Evolutionary conservation across 2,797 vertebrate genomes (phyloP).

Genomic region (Pempheris klunzingeri): DNA sequence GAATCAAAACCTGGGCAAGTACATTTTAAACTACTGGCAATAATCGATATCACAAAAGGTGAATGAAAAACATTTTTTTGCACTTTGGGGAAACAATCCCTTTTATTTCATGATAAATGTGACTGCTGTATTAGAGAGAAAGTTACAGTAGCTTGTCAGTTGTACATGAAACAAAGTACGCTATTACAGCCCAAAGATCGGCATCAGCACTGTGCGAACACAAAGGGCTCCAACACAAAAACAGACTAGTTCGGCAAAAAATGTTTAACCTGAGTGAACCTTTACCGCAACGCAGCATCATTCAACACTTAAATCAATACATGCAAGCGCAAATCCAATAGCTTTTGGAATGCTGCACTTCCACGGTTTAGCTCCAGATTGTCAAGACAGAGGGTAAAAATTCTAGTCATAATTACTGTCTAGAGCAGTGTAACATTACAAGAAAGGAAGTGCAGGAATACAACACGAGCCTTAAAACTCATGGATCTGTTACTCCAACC

Average conservation of each 20-base stretch:
- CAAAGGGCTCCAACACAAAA: background rate
- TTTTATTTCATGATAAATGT: too few relatives aligned
- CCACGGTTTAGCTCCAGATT: background rate
- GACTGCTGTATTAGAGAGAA: too few relatives aligned
- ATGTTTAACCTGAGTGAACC: background rate
- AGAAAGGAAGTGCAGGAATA: background rate
- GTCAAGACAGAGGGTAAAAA: too few relatives aligned
- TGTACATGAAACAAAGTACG: background rate
- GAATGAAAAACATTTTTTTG: too few relatives aligned
- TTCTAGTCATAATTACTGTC: too few relatives aligned
- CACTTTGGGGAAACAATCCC: too few relatives aligned
- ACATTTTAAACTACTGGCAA: background rate
- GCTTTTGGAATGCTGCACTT: background rate
- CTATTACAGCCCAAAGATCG: background rate
- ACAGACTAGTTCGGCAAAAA: background rate
- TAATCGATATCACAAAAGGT: background rate
- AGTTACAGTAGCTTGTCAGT: background rate
- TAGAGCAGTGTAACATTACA: background rate
- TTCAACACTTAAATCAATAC: background rate
- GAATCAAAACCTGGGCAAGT: background rate
- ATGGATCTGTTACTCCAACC: background rate
- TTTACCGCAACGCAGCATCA: background rate
- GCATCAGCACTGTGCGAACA: background rate
- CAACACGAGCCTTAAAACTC: background rate
- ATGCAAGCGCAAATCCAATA: too few relatives aligned